Evolutionary conservation across 92 coral and sea anemone genomes (phyloP), one percentile per base, ranked within the genome.

Genomic region (Actinostola sp.): DNA sequence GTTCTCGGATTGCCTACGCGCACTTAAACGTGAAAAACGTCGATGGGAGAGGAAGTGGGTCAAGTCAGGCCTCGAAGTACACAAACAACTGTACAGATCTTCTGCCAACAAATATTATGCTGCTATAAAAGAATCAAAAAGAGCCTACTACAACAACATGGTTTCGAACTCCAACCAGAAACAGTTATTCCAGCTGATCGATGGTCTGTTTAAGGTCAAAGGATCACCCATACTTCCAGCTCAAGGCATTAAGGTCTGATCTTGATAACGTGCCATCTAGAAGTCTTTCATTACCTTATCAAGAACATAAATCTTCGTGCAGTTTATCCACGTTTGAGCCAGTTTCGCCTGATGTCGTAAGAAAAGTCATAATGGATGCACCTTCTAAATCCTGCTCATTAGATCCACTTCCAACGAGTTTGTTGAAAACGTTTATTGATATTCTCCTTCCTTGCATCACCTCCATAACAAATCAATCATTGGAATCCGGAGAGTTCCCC

Each of bases 321-420:
- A 23, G 35, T 43, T 44, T 73, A 13, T 75, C 72, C 41, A 38
- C 25, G 46, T 62, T 45, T 48, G 61, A 62, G 30, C 28, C 71
- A 21, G 71, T 75, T 32, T 39, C 65, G 14, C 14, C 24, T 1
- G 51, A 62, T 36, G 30, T 14, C 23, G 71, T 63, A 11, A 50
- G 14, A 48, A 44, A 63, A 52, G 1, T 9, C 12, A 48, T 75
- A 44, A 75, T 35, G 52, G 43, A 29, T 12, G 21, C 71, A 28
- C 80, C 82, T 36, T 64, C 65, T 0, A 76, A 53, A 23, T 76
- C 67, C 43, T 52, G 82, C 28, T 32, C 66, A 10, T 30, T 65
- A 6, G 74, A 76, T 53, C 74, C 73, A 15, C 65, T 76, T 30
- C 73, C 75, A 27, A 27, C 82, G 1, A 48, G 27, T 26, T n/a